A percentile compares a stretch with the other conserved stretches of the same genome.
Conservation (phyloP, 2,113 vertebrate genomes). For the Trogon melanurus region DNA sequence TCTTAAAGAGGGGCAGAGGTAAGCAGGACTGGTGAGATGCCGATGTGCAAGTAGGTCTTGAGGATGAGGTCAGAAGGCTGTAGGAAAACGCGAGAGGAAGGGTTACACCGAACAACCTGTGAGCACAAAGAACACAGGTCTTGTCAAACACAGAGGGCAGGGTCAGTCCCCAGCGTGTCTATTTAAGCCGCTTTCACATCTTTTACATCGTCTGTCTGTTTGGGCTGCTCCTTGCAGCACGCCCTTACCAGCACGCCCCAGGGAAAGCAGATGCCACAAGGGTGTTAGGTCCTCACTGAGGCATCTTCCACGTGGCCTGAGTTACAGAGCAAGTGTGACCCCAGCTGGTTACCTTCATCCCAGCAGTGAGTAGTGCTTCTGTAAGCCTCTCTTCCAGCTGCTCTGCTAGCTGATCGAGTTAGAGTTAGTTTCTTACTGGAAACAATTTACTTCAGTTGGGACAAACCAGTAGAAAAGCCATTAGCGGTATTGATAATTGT, state of each 20-base stretch:
- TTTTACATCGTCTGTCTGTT: background rate
- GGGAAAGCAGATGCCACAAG: background rate
- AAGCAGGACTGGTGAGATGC: background rate
- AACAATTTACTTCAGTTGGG: background rate
- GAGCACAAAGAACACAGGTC: background rate
- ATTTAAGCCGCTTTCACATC: background rate
- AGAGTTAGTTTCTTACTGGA: background rate
- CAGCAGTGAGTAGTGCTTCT: rapidly evolving
- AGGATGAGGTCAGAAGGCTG: background rate
- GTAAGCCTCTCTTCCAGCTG: background rate
- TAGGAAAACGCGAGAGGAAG: background rate
- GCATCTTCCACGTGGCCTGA: background rate
- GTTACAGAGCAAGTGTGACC: background rate
- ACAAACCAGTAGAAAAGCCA: background rate
- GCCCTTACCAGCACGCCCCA: background rate
- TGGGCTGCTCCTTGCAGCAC: background rate
- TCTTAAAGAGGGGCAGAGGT: background rate
- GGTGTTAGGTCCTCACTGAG: background rate
- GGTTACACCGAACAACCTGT: background rate
- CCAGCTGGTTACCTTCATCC: background rate
- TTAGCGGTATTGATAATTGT: background rate
- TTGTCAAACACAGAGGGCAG: background rate
- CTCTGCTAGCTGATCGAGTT: background rate
- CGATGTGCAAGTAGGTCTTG: background rate
- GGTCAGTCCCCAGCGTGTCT: background rate